These are phyloP conservation scores for Mustela nigripes DNA, from an alignment of 2,113 vertebrate genomes.

Conservation along the genomic window DNA sequence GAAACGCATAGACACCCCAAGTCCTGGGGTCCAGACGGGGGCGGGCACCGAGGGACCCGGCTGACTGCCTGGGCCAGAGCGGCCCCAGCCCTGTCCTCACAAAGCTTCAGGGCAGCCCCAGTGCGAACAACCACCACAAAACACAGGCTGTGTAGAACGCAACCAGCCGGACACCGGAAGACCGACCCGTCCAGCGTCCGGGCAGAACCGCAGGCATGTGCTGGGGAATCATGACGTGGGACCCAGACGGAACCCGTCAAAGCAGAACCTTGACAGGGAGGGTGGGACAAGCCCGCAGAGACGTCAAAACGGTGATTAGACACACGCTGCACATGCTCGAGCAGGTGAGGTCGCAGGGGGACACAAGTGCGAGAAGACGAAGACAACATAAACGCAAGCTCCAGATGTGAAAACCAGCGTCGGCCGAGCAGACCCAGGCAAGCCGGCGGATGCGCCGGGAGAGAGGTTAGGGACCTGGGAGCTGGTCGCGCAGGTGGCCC, in stretches of 20 bases:
- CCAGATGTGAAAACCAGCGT: not conserved
- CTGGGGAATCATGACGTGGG: fast-evolving
- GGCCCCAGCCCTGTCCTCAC: too few species aligned
- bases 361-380: too few species aligned
- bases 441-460: not conserved
- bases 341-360: not conserved
- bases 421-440: not conserved
- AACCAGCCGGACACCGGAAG: not conserved
- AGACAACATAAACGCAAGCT: fast-evolving
- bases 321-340: fast-evolving
- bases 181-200: not conserved
- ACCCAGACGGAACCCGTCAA: not conserved
- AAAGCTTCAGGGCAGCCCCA: not conserved
- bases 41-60: not conserved
- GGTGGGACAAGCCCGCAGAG: not conserved
- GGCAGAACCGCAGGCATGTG: not conserved
- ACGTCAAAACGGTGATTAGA: not conserved
- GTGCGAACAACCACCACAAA: not conserved
- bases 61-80: too few species aligned
- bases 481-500: fast-evolving
- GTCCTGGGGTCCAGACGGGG: not conserved
- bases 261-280: not conserved
- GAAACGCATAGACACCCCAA: not conserved
- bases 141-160: fast-evolving
- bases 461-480: not conserved